Evolutionary conservation across 2,113 vertebrate species (phyloP).

Genomic region (Bos taurus): DNA sequence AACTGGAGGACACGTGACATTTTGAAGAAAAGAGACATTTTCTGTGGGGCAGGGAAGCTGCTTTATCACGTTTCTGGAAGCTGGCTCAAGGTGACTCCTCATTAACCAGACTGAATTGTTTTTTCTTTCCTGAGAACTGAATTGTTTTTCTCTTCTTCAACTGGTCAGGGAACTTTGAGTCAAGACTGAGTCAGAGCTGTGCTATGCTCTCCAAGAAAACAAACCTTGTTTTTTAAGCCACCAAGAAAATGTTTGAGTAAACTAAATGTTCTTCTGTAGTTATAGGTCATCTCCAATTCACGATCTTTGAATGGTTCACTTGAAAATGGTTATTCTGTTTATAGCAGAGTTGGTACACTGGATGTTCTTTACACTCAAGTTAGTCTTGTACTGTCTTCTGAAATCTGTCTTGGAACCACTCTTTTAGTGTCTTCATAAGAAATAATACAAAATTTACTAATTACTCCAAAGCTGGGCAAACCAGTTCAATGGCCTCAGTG

Average conservation of each 20-base stretch:
- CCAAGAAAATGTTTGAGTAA: neutral
- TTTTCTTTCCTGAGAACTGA: neutral
- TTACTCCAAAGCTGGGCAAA: neutral
- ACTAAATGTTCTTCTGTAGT: neutral
- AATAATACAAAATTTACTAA: neutral
- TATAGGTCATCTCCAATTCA: neutral
- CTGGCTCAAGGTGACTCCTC: neutral
- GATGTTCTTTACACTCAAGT: neutral
- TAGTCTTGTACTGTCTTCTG: neutral
- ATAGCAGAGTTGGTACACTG: neutral
- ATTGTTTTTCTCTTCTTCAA: neutral
- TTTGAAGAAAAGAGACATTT: neutral
- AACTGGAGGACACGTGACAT: neutral
- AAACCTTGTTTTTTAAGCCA: neutral
- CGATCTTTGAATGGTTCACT: neutral
- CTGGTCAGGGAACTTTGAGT: slow-evolving; percentile 14
- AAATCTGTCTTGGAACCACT: neutral
- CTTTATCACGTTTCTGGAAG: neutral
- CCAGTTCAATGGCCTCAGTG: neutral
- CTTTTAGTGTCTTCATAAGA: neutral
- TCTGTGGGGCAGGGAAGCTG: neutral
- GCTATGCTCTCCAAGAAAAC: slow-evolving; percentile 26
- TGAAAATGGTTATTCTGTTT: neutral
- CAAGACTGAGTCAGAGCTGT: slow-evolving; percentile 30
- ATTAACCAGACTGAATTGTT: neutral